A percentile compares a stretch with the other conserved stretches of the same genome.
These are phyloP conservation scores for Strigops habroptila DNA, from an alignment of 2,113 vertebrate species.

Conservation along the genomic window DNA sequence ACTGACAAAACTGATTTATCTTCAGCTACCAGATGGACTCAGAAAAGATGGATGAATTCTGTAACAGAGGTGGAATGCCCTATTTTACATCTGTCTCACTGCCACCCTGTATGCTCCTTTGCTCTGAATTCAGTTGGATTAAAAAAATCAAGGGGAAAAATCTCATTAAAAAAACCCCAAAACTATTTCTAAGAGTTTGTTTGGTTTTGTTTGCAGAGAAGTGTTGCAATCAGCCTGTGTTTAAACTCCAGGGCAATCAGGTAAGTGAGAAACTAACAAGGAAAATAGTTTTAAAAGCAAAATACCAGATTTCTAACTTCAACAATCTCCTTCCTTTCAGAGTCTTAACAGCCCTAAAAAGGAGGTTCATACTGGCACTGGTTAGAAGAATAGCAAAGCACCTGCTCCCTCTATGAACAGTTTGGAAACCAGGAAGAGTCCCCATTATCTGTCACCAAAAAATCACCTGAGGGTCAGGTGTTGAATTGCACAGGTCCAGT, in stretches of 20 bases:
- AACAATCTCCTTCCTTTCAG: background rate
- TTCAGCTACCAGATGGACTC: background rate
- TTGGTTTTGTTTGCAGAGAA: background rate
- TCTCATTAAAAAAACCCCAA: accelerated
- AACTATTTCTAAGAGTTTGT: background rate
- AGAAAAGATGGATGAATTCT: constrained; percentile 9
- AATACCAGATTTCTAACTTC: background rate
- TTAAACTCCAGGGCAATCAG: background rate
- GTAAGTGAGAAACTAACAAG: background rate
- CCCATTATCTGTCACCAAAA: background rate
- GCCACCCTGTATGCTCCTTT: background rate
- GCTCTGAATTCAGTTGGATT: background rate
- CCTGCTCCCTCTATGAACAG: background rate
- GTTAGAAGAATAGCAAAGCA: background rate
- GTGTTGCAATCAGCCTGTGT: background rate
- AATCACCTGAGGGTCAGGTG: background rate
- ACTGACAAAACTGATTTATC: background rate
- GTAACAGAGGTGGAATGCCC: background rate
- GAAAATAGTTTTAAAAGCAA: background rate
- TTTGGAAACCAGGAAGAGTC: background rate
- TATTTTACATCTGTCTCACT: background rate
- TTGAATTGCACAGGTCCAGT: background rate
- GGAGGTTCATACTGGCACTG: background rate
- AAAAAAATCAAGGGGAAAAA: background rate
- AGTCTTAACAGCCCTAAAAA: background rate